Conservation (phyloP, 2,113 vertebrate genomes). For the Ifrita kowaldi region DNA sequence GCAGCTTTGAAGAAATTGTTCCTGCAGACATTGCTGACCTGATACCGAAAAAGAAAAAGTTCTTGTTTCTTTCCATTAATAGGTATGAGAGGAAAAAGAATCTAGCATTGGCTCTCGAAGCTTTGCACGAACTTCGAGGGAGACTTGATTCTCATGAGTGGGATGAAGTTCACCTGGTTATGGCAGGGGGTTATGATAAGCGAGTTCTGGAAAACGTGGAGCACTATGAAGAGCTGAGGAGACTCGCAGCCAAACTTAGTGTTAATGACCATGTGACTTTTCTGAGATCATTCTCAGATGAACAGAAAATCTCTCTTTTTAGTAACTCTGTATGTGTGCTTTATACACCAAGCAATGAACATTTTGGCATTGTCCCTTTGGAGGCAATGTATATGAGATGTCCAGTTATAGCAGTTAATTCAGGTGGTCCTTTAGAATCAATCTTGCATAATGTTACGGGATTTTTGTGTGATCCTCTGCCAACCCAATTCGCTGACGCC, state of each 20-base stretch:
- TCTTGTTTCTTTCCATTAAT: slow-evolving; percentile 93
- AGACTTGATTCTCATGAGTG: slow-evolving; percentile 72
- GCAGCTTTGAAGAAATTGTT: slow-evolving; percentile 76
- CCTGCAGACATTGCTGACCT: slow-evolving; percentile 74
- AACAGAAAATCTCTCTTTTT: slow-evolving; percentile 86
- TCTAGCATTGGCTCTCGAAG: slow-evolving; percentile 81
- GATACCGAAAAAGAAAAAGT: slow-evolving; percentile 76
- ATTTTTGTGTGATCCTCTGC: slow-evolving; percentile 86
- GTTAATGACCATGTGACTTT: slow-evolving; percentile 83
- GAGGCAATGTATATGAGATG: slow-evolving; percentile 95
- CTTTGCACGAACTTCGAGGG: slow-evolving; percentile 75
- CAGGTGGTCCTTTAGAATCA: slow-evolving; percentile 93
- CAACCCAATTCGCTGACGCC: slow-evolving; percentile 82
- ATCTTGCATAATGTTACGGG: slow-evolving; percentile 84
- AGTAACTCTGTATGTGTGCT: slow-evolving; percentile 81
- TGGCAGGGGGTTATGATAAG: slow-evolving; percentile 93
- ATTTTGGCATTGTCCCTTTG: slow-evolving; percentile 95
- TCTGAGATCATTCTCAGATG: slow-evolving; percentile 88
- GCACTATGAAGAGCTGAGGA: slow-evolving; percentile 85
- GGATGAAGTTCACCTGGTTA: slow-evolving; percentile 83
- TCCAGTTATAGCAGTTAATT: slow-evolving; percentile 91
- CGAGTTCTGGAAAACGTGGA: slow-evolving; percentile 89
- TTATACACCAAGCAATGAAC: slow-evolving; percentile 94
- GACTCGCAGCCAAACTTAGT: slow-evolving; percentile 66
- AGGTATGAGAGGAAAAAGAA: slow-evolving; percentile 97